phyloP scores from a whole-genome alignment of 2,888 invertebrate genomes.

The Trilocha varians region DNA sequence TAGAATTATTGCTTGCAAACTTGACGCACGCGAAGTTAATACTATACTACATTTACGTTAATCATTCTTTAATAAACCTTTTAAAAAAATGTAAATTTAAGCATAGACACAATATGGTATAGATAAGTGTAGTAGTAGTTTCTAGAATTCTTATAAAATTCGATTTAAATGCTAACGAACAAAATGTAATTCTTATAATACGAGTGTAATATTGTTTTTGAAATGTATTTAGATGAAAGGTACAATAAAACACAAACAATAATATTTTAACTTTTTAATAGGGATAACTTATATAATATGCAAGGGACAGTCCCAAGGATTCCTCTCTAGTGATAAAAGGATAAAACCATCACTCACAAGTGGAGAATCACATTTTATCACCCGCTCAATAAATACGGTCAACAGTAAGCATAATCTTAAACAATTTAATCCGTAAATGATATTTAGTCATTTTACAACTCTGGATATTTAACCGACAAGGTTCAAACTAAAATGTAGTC shows the following conservation, averaged over 20 bases:
- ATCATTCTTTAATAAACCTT: too few relatives aligned
- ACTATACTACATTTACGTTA: too few relatives aligned
- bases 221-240: constrained; percentile 1
- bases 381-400: constrained; percentile 72
- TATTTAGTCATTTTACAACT: constrained; percentile 65
- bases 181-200: not conserved
- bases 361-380: constrained; percentile 68
- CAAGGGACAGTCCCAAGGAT: constrained; percentile 68
- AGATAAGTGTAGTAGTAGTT: too few relatives aligned
- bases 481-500: constrained; percentile 41
- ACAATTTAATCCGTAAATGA: constrained; percentile 66
- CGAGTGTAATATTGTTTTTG: not conserved
- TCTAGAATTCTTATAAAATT: too few relatives aligned
- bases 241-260: constrained; percentile 24
- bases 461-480: constrained; percentile 49
- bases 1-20: too few relatives aligned
- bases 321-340: constrained; percentile 67
- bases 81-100: too few relatives aligned
- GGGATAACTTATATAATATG: constrained; percentile 73
- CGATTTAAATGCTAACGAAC: too few relatives aligned
- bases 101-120: too few relatives aligned
- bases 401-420: constrained; percentile 73
- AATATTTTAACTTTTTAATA: constrained; percentile 69
- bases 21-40: too few relatives aligned
- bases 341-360: constrained; percentile 63